Base-by-base conservation (phyloP, 2,888 invertebrate genomes). In the Caenorhabditis wallacei region DNA sequence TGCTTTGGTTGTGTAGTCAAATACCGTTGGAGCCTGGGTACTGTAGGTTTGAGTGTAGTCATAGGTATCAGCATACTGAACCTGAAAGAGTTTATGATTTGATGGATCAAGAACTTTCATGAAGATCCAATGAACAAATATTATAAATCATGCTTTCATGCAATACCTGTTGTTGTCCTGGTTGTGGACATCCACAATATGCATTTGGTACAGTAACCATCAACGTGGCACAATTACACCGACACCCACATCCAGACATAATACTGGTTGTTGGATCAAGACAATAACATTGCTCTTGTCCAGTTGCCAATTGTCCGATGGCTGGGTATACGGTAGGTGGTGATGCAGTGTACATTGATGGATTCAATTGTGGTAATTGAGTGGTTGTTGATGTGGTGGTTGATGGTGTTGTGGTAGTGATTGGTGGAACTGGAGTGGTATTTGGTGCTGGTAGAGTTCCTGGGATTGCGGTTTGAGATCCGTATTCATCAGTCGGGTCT, bases 121-220 rank as follows among this genome's bases (percentile, higher is more conserved):
- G n/a, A n/a, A n/a, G n/a, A n/a, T n/a, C n/a, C n/a, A n/a, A n/a
- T n/a, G n/a, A n/a, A n/a, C n/a, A n/a, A n/a, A n/a, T n/a, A n/a
- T n/a, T n/a, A n/a, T n/a, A 48, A 51, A 8, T 24, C 37, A 24
- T 68, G 68, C 51, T 53, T 30, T 16, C 57, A 70, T 46, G 35
- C 57, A 30, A 30, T 70, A 46, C 46, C 54, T 43, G 57, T 46
- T 80, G 64, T 20, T 75, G 61, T 40, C 75, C 82, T 53, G 82
- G 82, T 61, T 86, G 85, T n/a, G 88, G 88, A 70, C 88, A 88
- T 35, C 84, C 85, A 70, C 86, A 86, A 30, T 84, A 84, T 1
- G 85, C 86, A 53, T 80, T 81, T 1, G 88, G 88, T 56, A 85
- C 80, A 11, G 84, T 80, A 18, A 86, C 86, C 54, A 84, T 80